Percentiles rank a stretch among this genome's conserved stretches.
phyloP scores from a whole-genome alignment of 2,113 vertebrate genomes.

The Cynocephalus volans region DNA sequence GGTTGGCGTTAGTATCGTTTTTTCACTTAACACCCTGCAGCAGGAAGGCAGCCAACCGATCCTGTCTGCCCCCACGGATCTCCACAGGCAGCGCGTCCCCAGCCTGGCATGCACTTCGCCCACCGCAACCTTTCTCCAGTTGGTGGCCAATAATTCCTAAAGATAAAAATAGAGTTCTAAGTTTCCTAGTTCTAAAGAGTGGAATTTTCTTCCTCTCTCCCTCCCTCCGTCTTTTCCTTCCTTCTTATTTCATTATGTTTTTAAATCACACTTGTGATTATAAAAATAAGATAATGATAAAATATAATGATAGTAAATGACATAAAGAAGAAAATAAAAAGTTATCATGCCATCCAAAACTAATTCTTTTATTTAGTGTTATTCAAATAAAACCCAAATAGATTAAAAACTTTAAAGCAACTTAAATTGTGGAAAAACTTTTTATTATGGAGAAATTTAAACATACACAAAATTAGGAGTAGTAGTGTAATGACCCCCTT shows the following conservation, averaged over 20 bases:
- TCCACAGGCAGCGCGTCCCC: background rate
- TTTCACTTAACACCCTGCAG: constrained; percentile 68
- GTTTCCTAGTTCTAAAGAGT: background rate
- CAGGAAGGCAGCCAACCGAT: background rate
- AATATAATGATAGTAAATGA: background rate
- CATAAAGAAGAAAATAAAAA: background rate
- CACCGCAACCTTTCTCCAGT: constrained; percentile 31
- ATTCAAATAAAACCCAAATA: background rate
- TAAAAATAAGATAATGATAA: background rate
- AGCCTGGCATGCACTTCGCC: background rate
- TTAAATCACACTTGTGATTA: constrained; percentile 30
- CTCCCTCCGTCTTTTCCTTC: background rate
- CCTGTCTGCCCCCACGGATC: constrained; percentile 2
- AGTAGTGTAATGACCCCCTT: background rate
- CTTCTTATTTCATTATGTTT: background rate
- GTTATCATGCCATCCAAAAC: background rate
- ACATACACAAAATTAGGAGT: background rate
- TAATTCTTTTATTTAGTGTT: background rate
- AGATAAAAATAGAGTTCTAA: background rate
- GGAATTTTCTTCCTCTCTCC: background rate
- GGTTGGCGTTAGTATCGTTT: constrained; percentile 78
- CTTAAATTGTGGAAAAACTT: background rate
- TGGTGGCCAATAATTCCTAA: background rate
- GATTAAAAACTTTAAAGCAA: background rate
- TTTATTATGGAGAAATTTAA: background rate